These are phyloP conservation scores for Geococcyx californianus DNA, from an alignment of 2,113 vertebrate genomes.

Conservation along the genomic window DNA sequence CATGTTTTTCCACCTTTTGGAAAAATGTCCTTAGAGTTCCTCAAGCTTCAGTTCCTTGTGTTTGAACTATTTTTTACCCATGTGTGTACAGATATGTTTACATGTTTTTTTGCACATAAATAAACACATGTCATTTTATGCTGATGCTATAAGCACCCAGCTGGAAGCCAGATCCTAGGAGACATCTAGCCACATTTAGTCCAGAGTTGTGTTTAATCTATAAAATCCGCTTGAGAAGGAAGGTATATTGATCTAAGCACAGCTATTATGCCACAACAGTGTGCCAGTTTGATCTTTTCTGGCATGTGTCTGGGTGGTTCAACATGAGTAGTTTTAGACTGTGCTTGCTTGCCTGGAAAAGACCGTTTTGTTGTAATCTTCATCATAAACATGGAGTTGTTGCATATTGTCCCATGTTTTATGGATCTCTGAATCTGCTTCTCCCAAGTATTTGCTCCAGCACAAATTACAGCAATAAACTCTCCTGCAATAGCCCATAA, in stretches of 20 bases:
- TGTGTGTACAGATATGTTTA: not conserved
- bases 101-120: not conserved
- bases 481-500: not conserved
- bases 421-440: not conserved
- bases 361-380: not conserved
- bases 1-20: not conserved
- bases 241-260: not conserved
- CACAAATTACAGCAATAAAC: not conserved
- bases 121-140: not conserved
- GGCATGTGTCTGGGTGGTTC: not conserved
- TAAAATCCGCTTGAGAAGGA: not conserved
- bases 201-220: not conserved
- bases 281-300: not conserved
- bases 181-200: not conserved
- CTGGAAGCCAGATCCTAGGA: not conserved
- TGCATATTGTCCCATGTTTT: not conserved
- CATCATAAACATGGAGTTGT: not conserved
- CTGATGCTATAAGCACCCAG: not conserved
- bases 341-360: not conserved
- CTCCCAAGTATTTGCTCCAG: not conserved
- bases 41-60: not conserved
- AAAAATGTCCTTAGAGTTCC: not conserved
- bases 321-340: not conserved
- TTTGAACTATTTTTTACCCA: constrained; percentile 4
- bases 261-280: not conserved